phyloP scores from a whole-genome alignment of 2,888 invertebrate genomes.

The Drosophila atroscutellata region DNA sequence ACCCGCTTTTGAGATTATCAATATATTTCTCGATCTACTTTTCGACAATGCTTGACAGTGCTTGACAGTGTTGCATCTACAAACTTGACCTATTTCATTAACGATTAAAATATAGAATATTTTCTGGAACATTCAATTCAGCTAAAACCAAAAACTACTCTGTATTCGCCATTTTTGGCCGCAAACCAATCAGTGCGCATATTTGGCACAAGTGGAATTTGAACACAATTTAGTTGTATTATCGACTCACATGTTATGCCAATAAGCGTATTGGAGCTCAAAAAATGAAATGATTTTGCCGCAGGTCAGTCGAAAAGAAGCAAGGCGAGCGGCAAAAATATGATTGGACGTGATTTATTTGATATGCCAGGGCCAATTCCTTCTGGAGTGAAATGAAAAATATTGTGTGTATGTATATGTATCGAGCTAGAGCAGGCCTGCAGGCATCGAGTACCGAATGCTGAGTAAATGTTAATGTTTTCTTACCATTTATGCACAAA shows the following conservation, averaged over 20 bases:
- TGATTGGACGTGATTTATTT: conserved; percentile 71
- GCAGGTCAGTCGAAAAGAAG: conserved; percentile 26
- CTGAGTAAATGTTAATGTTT: conserved; percentile 10
- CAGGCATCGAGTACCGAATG: conserved; percentile 4
- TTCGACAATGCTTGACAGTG: background rate
- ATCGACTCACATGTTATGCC: conserved; percentile 41
- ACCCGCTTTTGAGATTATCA: background rate
- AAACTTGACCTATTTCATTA: background rate
- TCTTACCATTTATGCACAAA: background rate
- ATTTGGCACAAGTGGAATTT: conserved; percentile 63
- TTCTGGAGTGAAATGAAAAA: conserved; percentile 63
- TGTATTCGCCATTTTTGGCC: conserved; percentile 17
- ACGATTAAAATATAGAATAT: background rate
- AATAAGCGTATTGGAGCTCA: conserved; percentile 36
- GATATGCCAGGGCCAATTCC: conserved; percentile 31
- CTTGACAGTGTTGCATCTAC: background rate
- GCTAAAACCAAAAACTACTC: background rate
- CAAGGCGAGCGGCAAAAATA: conserved; percentile 47
- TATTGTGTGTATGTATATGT: conserved; percentile 25
- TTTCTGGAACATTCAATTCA: background rate
- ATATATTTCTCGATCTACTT: background rate
- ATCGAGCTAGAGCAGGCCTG: background rate
- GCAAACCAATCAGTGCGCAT: conserved; percentile 35
- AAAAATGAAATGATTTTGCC: conserved; percentile 66
- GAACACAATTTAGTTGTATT: conserved; percentile 71